These are phyloP conservation scores for Engystomops pustulosus DNA, from an alignment of 2,113 vertebrate genomes.

Conservation along the genomic window DNA sequence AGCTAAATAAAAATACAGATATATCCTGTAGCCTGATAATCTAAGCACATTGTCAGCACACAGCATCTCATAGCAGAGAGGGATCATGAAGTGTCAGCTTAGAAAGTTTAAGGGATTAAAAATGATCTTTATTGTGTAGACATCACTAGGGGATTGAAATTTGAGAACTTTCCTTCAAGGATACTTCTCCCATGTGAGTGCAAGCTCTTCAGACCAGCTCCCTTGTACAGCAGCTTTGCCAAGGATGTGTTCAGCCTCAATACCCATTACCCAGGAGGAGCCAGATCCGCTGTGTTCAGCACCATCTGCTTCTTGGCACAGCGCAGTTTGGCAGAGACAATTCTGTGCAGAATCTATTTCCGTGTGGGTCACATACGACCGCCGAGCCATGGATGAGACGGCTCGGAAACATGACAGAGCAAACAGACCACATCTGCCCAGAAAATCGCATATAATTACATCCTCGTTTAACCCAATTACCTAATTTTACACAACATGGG, in stretches of 20 bases:
- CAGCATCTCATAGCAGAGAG: no score
- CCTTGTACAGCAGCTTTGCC: neutral
- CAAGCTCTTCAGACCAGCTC: neutral
- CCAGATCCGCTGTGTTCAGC: neutral
- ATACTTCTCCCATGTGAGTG: neutral
- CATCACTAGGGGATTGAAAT: no score
- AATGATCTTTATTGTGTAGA: no score
- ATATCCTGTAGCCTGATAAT: no score
- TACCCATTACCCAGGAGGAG: neutral
- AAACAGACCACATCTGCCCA: conserved; percentile 49
- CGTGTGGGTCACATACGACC: conserved; percentile 23
- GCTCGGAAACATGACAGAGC: conserved; percentile 14
- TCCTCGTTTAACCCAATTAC: conserved; percentile 39
- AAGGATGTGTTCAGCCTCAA: neutral
- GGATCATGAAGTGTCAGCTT: no score
- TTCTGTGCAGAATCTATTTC: neutral
- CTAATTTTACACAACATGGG: neutral
- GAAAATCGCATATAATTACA: conserved; percentile 29
- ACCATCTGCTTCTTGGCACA: conserved; percentile 15
- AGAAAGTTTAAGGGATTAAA: no score
- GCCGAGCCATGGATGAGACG: neutral
- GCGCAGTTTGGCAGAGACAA: neutral
- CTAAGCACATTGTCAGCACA: no score
- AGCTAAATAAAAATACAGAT: no score
- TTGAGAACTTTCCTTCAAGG: no score